phyloP scores from a whole-genome alignment of 1,140 invertebrate species.

The Prorops nasuta region DNA sequence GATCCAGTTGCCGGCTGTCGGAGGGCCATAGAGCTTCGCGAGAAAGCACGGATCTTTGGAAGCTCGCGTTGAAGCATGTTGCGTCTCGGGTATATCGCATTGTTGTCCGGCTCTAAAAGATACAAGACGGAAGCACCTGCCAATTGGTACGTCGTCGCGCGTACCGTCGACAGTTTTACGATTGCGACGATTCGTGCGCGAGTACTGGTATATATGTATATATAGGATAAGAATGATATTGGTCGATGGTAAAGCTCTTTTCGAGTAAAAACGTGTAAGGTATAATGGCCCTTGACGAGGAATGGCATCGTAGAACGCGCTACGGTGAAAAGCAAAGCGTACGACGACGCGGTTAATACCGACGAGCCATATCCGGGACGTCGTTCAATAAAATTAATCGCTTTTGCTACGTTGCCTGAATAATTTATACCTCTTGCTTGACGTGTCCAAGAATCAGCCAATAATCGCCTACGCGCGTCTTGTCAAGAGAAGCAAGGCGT shows the following conservation, averaged over 20 bases:
- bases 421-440: constrained; percentile 45
- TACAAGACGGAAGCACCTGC: constrained; percentile 23
- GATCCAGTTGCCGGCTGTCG: too few relatives aligned
- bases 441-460: constrained; percentile 27
- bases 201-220: neutral
- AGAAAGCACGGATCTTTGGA: constrained; percentile 7
- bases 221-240: neutral
- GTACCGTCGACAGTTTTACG: neutral
- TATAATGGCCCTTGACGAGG: neutral
- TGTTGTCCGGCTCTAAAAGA: constrained; percentile 21
- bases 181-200: neutral
- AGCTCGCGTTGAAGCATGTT: constrained; percentile 16
- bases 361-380: constrained; percentile 48
- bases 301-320: too few relatives aligned
- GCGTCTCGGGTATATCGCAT: constrained; percentile 26
- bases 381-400: constrained; percentile 52
- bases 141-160: constrained; percentile 26
- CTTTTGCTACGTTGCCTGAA: constrained; percentile 43
- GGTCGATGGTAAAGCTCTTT: neutral
- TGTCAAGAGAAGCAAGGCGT: too few relatives aligned
- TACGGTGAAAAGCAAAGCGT: too few relatives aligned
- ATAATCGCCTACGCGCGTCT: too few relatives aligned
- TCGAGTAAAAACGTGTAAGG: neutral
- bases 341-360: too few relatives aligned
- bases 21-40: neutral